A percentile compares a stretch with the other conserved stretches of the same genome.
These are phyloP conservation scores for Gobius niger DNA, from an alignment of 2,113 vertebrate species.

Conservation along the genomic window DNA sequence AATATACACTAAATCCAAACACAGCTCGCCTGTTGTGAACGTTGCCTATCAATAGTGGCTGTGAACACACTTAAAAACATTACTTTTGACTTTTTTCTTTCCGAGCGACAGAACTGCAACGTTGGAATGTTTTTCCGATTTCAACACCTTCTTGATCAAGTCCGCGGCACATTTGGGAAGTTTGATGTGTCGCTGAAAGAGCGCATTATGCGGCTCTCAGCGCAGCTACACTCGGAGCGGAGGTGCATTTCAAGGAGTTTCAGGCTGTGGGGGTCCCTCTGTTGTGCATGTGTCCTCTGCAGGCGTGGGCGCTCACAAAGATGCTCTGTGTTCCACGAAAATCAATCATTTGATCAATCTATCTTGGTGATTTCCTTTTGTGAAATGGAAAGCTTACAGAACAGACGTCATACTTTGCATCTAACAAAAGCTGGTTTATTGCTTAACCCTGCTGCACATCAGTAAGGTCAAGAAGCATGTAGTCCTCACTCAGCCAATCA, in stretches of 20 bases:
- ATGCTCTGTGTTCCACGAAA: conserved; percentile 69
- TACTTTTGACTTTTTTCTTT: conserved; percentile 46
- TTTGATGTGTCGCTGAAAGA: conserved; percentile 66
- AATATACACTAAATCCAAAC: conserved; percentile 37
- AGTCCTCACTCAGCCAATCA: no score
- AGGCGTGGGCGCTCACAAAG: conserved; percentile 65
- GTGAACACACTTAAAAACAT: conserved; percentile 38
- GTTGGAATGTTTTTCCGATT: conserved; percentile 38
- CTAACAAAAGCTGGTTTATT: no score
- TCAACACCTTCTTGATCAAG: conserved; percentile 59
- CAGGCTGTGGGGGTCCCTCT: conserved; percentile 51
- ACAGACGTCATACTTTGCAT: background rate
- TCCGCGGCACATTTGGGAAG: conserved; percentile 45
- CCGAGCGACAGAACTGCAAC: conserved; percentile 29
- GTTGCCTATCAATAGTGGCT: conserved; percentile 54
- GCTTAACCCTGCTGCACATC: no score
- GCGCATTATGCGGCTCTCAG: conserved; percentile 53
- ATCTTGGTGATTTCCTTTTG: background rate
- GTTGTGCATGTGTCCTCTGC: conserved; percentile 62
- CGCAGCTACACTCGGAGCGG: conserved; percentile 28
- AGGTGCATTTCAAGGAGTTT: conserved; percentile 69
- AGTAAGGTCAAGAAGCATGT: no score
- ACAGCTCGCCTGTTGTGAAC: conserved; percentile 58
- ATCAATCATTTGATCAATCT: background rate
- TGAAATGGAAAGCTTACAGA: background rate